Base-by-base conservation (phyloP, 2,113 vertebrate genomes). In the Suncus etruscus region DNA sequence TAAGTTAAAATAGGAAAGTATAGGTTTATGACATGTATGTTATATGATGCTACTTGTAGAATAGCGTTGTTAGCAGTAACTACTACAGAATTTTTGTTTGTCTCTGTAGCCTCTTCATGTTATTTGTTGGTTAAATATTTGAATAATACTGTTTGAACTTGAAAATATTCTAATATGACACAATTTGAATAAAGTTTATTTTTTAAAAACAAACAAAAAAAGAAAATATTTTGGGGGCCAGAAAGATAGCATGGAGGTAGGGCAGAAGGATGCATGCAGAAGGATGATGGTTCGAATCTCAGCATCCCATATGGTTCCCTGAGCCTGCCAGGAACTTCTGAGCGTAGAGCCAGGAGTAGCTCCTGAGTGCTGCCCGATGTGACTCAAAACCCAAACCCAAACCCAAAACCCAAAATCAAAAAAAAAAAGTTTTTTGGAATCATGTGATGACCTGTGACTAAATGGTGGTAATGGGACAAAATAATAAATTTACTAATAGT, bases 111-210 rank as follows among this genome's bases (percentile, higher is more conserved):
- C 27, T 66, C 65, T 91, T 90, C 85, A 51, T 10, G 54, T 79
- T 85, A 11, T 91, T 31, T 65, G 45, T 18, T 87, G 66, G 74
- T 88, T 61, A 91, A 89, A 58, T 24, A 76, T 87, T 89, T 91
- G 27, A 83, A 58, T 66, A 51, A 69, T 50, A 15, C 58, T 94
- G 58, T 95, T 95, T 90, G 63, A 74, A 90, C 89, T 91, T 74
- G 45, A 39, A 47, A 50, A 3, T 76, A 58, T 82, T 45, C 83
- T 80, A 25, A 83, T 25, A 48, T 54, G 51, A 86, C 16, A 75
- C 11, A 39, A 87, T 86, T 87, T 89, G 47, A 97, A 96, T 97
- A 97, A 97, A 96, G 84, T 79, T 95, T 94, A 32, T 85, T 54
- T 47, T 39, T 89, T 76, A n/a, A 95, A 91, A 5, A 2, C n/a